Evolutionary conservation across 2,888 invertebrate species (phyloP).

Genomic region (Biston betularia): DNA sequence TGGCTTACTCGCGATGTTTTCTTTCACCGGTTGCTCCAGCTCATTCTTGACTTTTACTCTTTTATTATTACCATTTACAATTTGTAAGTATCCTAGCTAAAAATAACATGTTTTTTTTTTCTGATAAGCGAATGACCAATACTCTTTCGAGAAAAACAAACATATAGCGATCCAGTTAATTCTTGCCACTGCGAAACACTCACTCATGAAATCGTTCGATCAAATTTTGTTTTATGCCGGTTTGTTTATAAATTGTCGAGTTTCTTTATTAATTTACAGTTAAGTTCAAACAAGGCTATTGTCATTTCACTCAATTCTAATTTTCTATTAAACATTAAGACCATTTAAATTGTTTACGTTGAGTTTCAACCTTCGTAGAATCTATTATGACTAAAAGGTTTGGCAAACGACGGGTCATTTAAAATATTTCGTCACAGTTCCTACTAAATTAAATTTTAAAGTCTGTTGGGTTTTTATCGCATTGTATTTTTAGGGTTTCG

Average conservation of each 20-base stretch:
- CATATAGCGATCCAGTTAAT: too few species aligned
- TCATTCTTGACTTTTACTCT: too few species aligned
- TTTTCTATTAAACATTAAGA: conserved; percentile 30
- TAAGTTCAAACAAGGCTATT: conserved; percentile 13
- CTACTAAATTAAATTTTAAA: conserved; percentile 57
- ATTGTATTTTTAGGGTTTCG: too few species aligned
- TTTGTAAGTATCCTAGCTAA: too few species aligned
- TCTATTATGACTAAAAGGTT: conserved; percentile 34
- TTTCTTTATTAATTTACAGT: conserved; percentile 21
- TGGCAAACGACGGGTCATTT: conserved; percentile 42
- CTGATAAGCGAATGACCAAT: too few species aligned
- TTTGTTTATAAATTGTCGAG: background rate
- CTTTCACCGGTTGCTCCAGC: too few species aligned
- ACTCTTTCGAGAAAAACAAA: background rate
- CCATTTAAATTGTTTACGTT: conserved; percentile 45
- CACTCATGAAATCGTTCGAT: background rate
- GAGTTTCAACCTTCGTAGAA: conserved; percentile 38
- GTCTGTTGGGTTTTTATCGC: conserved; percentile 49
- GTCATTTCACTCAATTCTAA: conserved; percentile 19
- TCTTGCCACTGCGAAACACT: background rate
- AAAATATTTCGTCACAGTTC: conserved; percentile 59
- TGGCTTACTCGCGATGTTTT: too few species aligned
- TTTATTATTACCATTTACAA: too few species aligned
- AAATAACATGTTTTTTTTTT: too few species aligned
- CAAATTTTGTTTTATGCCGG: background rate